Base-by-base conservation (phyloP, 2,113 vertebrate species). In the Alexandromys fortis region DNA sequence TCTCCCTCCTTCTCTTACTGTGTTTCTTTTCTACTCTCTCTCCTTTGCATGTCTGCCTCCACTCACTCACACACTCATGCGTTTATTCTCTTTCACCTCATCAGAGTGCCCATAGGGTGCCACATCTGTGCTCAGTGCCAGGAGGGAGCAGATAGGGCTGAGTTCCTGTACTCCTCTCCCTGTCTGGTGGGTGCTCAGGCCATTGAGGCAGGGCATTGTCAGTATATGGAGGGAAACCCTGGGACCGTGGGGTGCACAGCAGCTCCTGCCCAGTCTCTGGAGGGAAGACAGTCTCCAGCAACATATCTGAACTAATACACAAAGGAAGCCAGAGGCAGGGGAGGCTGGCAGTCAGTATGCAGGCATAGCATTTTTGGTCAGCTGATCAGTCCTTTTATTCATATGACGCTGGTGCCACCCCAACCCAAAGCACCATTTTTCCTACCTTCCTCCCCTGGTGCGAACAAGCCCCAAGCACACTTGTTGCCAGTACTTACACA, bases 141-240 rank as follows among this genome's bases (percentile, higher is more conserved):
- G 75, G 63, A 35, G 12, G n/a, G 70, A 35, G n/a, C 1, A 3
- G 65, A 35, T 11, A 17, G 38, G 33, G 30, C 87, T 1, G 0
- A 49, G 82, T 14, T 16, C 21, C 47, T 58, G n/a, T 2, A 6
- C 1, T 30, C 4, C 3, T 30, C 7, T 26, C 17, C 3, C 3
- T 3, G 30, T 73, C 72, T 38, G 7, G 0, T 3, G 7, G 38
- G 2, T n/a, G 33, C 35, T 78, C 26, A 22, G 61, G 8, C 16
- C 0, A 0, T 11, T 8, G 0, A 24, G 49, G 55, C 5, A 19
- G 26, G 4, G 55, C 83, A 33, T 47, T 13, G 52, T 33, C 5
- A 47, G 28, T 24, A 1, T 72, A 17, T 45, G 38, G 70, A 86
- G 86, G 19, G 24, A 61, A 9, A 2, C 19, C 42, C 47, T 22